Evolutionary conservation across 2,797 vertebrate species (phyloP).

Genomic region (Emydoidea blandingii): DNA sequence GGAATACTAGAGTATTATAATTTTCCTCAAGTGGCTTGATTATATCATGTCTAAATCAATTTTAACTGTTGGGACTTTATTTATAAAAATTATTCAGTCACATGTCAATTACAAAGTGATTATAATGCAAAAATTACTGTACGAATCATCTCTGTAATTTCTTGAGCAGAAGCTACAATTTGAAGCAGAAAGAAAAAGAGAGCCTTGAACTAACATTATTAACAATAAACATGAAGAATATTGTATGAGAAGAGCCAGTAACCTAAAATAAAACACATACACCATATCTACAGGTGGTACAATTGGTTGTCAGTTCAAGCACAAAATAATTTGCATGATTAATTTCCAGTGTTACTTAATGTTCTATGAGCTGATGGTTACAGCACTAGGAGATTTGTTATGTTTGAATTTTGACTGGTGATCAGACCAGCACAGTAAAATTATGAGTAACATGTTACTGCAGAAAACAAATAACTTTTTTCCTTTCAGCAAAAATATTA

Average conservation of each 20-base stretch:
- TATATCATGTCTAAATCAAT: background rate
- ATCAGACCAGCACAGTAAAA: background rate
- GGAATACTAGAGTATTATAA: background rate
- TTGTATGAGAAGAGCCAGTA: background rate
- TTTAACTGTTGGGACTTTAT: background rate
- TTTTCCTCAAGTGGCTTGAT: slow-evolving; percentile 12
- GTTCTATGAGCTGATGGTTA: background rate
- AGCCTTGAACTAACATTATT: background rate
- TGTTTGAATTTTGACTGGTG: background rate
- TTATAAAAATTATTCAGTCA: background rate
- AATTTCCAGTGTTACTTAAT: background rate
- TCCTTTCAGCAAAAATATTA: background rate
- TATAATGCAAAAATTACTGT: background rate
- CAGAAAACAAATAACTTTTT: background rate
- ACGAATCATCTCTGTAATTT: background rate
- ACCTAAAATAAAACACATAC: background rate
- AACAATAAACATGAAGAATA: background rate
- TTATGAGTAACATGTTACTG: background rate
- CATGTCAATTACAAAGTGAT: background rate
- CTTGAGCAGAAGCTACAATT: background rate
- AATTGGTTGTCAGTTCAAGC: background rate
- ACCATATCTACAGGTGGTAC: background rate
- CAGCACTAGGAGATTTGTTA: background rate
- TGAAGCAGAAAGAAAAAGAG: background rate
- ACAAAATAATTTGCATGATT: background rate